A percentile compares a stretch with the other conserved stretches of the same genome.
Conservation (phyloP, 2,797 vertebrate species). For the Hydrolagus colliei region DNA sequence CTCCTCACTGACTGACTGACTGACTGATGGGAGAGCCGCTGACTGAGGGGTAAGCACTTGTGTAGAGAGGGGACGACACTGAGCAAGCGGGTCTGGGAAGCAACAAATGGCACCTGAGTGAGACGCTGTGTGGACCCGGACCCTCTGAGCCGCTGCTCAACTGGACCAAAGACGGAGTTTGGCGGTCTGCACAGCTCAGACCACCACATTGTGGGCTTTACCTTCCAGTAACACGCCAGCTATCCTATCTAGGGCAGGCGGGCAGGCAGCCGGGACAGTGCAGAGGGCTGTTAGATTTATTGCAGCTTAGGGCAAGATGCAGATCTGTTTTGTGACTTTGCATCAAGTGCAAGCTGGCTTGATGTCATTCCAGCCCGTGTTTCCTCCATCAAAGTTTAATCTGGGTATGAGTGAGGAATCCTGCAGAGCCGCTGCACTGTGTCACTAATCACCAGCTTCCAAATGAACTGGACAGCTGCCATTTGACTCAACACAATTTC, state of each 20-base stretch:
- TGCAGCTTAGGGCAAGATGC: conserved; percentile 44
- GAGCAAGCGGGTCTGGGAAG: too few species aligned
- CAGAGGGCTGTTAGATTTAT: conserved; percentile 44
- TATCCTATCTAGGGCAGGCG: too few species aligned
- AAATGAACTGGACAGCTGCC: conserved; percentile 42
- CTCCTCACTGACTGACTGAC: background rate
- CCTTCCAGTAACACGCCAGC: too few species aligned
- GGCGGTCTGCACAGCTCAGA: too few species aligned
- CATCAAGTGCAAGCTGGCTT: conserved; percentile 25
- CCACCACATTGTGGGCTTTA: too few species aligned
- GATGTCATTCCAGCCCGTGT: conserved; percentile 43
- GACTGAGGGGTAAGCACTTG: too few species aligned
- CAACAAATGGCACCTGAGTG: too few species aligned
- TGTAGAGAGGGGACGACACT: too few species aligned
- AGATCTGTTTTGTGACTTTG: conserved; percentile 44
- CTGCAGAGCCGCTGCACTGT: conserved; percentile 26
- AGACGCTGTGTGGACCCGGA: too few species aligned
- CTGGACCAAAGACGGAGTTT: too few species aligned
- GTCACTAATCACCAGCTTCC: conserved; percentile 39
- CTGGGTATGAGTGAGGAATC: conserved; percentile 37
- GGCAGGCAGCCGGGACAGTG: conserved; percentile 33
- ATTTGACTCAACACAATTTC: conserved; percentile 37
- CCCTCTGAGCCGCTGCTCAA: too few species aligned
- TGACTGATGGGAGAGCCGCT: too few species aligned
- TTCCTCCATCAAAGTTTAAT: conserved; percentile 45